Evolutionary conservation across 2,888 invertebrate genomes (phyloP).

Genomic region (Boloria euphrosyne): DNA sequence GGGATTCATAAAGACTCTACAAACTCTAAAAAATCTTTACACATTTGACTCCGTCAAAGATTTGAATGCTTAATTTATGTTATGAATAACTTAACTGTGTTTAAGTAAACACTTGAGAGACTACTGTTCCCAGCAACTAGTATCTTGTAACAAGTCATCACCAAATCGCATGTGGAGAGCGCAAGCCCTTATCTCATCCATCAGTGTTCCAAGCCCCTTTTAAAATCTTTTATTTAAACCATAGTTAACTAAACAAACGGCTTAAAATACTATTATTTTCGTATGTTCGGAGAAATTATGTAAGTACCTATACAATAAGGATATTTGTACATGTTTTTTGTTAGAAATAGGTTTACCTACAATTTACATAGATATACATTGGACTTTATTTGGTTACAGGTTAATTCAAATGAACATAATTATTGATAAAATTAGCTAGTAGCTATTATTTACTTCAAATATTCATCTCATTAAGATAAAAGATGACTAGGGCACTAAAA

Average conservation of each 20-base stretch:
- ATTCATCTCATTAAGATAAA: too few relatives aligned
- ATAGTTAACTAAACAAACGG: slow-evolving; percentile 37
- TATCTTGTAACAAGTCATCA: slow-evolving; percentile 43
- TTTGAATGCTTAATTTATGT: neutral
- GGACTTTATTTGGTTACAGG: too few relatives aligned
- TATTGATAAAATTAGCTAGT: too few relatives aligned
- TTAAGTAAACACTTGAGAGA: slow-evolving; percentile 27
- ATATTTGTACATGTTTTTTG: too few relatives aligned
- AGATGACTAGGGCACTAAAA: neutral
- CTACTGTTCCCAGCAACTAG: slow-evolving; percentile 34
- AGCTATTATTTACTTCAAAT: too few relatives aligned
- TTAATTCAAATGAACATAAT: too few relatives aligned
- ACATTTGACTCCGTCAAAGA: neutral
- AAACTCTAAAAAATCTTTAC: neutral
- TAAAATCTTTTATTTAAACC: slow-evolving; percentile 12
- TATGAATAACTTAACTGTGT: slow-evolving; percentile 43
- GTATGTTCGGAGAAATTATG: too few relatives aligned
- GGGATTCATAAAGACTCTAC: neutral
- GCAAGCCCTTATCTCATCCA: slow-evolving; percentile 49
- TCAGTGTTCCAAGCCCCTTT: slow-evolving; percentile 1
- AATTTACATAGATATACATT: too few relatives aligned
- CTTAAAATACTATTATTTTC: neutral
- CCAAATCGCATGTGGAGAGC: slow-evolving; percentile 52
- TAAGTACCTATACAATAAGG: too few relatives aligned
- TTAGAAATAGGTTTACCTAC: too few relatives aligned